phyloP scores from a whole-genome alignment of 2,113 vertebrate genomes.

The Telmatochromis sp. region DNA sequence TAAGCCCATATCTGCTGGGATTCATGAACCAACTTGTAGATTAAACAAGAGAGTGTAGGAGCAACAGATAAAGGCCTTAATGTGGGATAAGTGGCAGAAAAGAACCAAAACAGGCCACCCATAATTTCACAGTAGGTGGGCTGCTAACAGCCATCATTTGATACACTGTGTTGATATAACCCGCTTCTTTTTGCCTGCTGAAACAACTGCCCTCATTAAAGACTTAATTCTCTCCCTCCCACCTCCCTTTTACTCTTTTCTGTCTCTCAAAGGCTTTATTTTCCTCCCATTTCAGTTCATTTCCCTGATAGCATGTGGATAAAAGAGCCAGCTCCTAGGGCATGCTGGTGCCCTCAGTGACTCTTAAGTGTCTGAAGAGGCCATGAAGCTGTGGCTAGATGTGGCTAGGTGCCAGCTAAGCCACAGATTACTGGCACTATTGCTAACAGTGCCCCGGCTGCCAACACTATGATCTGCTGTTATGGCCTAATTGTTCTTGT shows the following conservation, averaged over 20 bases:
- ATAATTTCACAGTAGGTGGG: conserved; percentile 62
- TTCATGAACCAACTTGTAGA: neutral
- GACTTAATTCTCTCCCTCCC: conserved; percentile 39
- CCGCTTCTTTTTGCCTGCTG: conserved; percentile 36
- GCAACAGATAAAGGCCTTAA: conserved; percentile 15
- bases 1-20: neutral
- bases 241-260: conserved; percentile 1
- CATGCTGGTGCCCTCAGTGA: conserved; percentile 39
- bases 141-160: conserved; percentile 47
- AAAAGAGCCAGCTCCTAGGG: conserved; percentile 31
- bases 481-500: conserved; percentile 68
- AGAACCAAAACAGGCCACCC: conserved; percentile 54
- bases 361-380: conserved; percentile 55
- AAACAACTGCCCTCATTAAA: conserved; percentile 58
- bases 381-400: conserved; percentile 39
- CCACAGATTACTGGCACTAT: conserved; percentile 57
- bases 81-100: conserved; percentile 43
- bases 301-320: conserved; percentile 5
- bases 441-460: conserved; percentile 43
- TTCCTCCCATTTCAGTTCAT: conserved; percentile 1
- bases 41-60: neutral
- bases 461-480: conserved; percentile 56
- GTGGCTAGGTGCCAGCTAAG: conserved; percentile 52
- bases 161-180: conserved; percentile 57
- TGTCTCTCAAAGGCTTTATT: conserved; percentile 6